Evolutionary conservation across 2,113 vertebrate genomes (phyloP).

Genomic region (Prietella phreatophila): DNA sequence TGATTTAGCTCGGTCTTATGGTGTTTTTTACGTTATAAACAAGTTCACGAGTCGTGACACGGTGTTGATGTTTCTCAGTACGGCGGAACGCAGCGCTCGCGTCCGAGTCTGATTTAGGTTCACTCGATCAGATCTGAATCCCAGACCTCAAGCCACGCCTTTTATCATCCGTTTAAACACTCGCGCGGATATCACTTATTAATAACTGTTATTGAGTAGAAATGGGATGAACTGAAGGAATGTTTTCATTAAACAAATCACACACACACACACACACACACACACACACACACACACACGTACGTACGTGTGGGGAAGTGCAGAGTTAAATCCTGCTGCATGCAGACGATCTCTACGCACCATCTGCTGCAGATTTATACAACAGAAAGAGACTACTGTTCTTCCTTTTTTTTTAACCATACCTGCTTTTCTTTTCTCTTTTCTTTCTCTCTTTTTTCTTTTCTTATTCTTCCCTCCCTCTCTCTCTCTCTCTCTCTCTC

Average conservation of each 20-base stretch:
- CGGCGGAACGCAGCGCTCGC: neutral
- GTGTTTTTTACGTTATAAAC: neutral
- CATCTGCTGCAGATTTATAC: constrained; percentile 8
- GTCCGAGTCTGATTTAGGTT: too few species aligned
- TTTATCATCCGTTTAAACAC: too few species aligned
- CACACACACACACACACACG: constrained; percentile 1
- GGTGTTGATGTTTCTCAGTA: neutral
- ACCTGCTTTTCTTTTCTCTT: neutral
- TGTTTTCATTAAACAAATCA: too few species aligned
- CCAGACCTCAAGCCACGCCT: too few species aligned
- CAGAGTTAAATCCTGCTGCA: neutral
- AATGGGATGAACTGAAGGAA: too few species aligned
- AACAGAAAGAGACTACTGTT: neutral
- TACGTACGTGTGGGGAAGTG: neutral
- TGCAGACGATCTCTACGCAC: neutral
- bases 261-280: neutral
- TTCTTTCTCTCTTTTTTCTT: too few species aligned
- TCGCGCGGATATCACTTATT: too few species aligned
- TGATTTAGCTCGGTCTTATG: neutral
- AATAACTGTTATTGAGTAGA: too few species aligned
- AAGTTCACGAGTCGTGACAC: neutral
- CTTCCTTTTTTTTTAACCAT: neutral
- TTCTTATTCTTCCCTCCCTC: too few species aligned
- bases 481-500: too few species aligned
- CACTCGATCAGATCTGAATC: too few species aligned